Conservation (phyloP, 1,140 invertebrate genomes). For the Pantala flavescens region DNA sequence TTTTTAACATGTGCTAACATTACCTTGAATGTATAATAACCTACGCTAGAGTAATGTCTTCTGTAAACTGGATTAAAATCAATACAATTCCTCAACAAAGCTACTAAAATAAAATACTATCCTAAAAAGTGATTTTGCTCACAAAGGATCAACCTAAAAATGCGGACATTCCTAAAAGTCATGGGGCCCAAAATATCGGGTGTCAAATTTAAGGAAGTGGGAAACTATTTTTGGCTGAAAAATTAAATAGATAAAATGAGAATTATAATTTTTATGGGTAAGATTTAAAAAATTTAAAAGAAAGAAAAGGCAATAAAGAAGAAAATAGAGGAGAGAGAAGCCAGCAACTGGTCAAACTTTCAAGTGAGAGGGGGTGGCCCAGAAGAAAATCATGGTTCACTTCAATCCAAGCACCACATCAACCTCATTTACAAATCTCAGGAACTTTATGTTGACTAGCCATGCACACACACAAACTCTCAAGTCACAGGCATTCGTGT, state of each 20-base stretch:
- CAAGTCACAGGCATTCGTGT: neutral
- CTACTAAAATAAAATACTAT: no score
- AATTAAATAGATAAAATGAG: neutral
- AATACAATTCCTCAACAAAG: neutral
- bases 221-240: neutral
- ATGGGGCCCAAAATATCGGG: no score
- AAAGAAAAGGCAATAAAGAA: neutral
- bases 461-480: slow-evolving; percentile 17
- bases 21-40: neutral
- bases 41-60: neutral
- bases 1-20: slow-evolving; percentile 10
- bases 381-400: slow-evolving; percentile 14
- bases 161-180: no score
- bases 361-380: neutral
- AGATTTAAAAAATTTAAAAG: neutral
- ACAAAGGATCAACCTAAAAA: no score
- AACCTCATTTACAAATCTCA: slow-evolving; percentile 22
- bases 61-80: neutral
- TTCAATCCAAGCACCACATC: slow-evolving; percentile 22
- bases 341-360: neutral
- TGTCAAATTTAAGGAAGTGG: no score
- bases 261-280: neutral
- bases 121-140: no score
- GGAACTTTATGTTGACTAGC: slow-evolving; percentile 25
- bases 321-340: neutral